Base-by-base conservation (phyloP, 2,888 invertebrate genomes). In the Cheilosia soror region DNA sequence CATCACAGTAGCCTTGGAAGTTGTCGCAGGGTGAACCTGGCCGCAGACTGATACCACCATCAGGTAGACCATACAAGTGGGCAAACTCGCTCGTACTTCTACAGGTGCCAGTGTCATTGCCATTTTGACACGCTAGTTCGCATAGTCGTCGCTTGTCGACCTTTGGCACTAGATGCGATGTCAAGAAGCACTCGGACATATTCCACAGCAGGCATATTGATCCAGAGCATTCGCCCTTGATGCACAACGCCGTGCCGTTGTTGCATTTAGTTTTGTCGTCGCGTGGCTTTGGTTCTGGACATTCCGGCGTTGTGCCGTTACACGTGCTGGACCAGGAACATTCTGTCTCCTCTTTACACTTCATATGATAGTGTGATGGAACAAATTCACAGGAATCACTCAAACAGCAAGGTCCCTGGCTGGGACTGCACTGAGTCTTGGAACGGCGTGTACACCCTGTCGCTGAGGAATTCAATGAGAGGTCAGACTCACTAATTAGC, bases 1-100 rank as follows among this genome's bases (percentile, higher is more conserved):
- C 99, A 93, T 99, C 99, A 93, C 99, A 99, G 93, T 99, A 99
- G 68, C 99, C 99, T 95, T 97, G 97, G 94, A 98, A 99, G 93
- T 99, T 98, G 93, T 99, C 98, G 92, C 99, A 99, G 0, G 99
- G 99, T 62, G 99, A 98, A 27, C 99, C 99, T 5, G 98, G 98
- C 65, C 98, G 94, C 87, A 99, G 93, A 88, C 96, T 97, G 87
- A 97, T 97, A 15, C 97, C 97, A 13, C 96, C 97, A 0, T 93
- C 92, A 0, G 97, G 96, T 89, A 97, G 92, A 31, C 95, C 96
- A 29, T 96, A 95, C 29, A 93, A 90, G 9, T 94, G 92, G 0
- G 97, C 96, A 92, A 98, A 97, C 91, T 97, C 97, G 60, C 97
- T 97, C 3, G 98, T 98, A 90, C 97, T 97, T 84, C 95, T 94